These are phyloP conservation scores for Bergia sp. DNA, from an alignment of 92 coral and sea anemone genomes.

Conservation along the genomic window DNA sequence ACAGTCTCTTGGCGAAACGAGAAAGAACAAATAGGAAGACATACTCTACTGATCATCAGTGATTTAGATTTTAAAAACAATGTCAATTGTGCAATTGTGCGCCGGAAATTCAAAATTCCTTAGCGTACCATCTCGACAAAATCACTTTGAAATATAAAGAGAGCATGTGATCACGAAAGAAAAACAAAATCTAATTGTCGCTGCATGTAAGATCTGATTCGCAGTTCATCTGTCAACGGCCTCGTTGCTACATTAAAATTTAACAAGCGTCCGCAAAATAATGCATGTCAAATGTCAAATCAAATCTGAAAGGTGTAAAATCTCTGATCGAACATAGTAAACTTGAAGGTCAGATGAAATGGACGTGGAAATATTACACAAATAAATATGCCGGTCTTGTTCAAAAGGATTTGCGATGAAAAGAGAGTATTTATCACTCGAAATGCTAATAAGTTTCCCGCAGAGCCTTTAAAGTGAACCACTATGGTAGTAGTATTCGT, in stretches of 20 bases:
- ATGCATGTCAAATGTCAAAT: constrained; percentile 6
- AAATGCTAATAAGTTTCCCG: neutral
- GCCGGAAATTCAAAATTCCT: constrained; percentile 45
- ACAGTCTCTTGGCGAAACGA: neutral
- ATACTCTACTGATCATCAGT: neutral
- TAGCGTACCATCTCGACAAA: neutral
- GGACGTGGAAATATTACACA: neutral
- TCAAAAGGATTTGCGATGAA: neutral
- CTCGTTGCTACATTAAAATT: constrained; percentile 22
- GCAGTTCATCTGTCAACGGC: constrained; percentile 18
- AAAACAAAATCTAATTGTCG: neutral
- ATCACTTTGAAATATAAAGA: neutral
- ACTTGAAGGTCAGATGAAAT: neutral
- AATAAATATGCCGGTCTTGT: neutral
- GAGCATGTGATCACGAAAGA: constrained; percentile 3
- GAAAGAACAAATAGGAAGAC: neutral
- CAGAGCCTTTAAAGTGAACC: neutral
- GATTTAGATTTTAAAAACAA: neutral
- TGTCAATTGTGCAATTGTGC: neutral
- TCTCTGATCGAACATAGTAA: constrained; percentile 8
- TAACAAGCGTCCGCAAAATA: constrained; percentile 29
- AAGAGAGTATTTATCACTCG: neutral
- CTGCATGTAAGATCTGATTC: neutral
- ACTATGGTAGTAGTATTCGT: neutral
- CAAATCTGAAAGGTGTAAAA: neutral